phyloP scores from a whole-genome alignment of 2,113 vertebrate genomes.

The Xenus cinereus region DNA sequence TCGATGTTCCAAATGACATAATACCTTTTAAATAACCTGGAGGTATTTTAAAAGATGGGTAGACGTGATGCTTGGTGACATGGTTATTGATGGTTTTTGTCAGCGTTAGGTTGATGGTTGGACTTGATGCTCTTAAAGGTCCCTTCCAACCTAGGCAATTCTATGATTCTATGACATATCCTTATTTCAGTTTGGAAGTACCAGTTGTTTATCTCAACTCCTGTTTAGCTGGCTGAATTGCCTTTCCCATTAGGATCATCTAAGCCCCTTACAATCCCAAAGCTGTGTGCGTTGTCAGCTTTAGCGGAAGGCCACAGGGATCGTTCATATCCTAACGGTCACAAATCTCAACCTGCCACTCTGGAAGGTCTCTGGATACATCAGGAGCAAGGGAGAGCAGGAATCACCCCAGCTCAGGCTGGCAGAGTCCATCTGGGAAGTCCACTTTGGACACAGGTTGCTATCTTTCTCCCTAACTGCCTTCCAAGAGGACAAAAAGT shows the following conservation, averaged over 20 bases:
- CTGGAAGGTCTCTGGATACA: background rate
- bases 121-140: no score
- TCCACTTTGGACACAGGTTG: background rate
- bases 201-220: background rate
- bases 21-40: no score
- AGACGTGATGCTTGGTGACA: no score
- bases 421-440: background rate
- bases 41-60: no score
- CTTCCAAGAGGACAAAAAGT: background rate
- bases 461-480: background rate
- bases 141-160: no score
- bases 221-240: background rate
- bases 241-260: background rate
- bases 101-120: no score
- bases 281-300: background rate
- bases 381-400: background rate
- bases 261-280: background rate
- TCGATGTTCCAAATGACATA: background rate
- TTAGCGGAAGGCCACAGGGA: background rate
- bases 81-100: no score
- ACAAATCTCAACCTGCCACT: background rate
- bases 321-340: rapidly evolving
- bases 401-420: background rate
- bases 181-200: background rate
- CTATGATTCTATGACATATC: background rate